Evolutionary conservation across 2,888 invertebrate species (phyloP).

Genomic region (Melieria omissa): DNA sequence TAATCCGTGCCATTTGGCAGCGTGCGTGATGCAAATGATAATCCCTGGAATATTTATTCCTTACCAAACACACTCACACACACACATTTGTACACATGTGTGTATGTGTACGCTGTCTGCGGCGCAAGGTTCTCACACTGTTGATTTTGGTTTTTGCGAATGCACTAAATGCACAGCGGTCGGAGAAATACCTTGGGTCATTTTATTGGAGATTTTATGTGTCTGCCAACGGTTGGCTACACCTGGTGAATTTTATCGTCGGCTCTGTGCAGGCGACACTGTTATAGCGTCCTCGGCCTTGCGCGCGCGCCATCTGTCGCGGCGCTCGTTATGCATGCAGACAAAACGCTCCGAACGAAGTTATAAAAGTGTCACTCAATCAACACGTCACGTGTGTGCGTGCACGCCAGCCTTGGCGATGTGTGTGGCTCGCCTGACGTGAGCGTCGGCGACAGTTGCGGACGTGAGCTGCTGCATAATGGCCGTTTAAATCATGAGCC

Average conservation of each 20-base stretch:
- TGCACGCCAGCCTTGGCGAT: neutral
- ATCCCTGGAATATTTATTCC: neutral
- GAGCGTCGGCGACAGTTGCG: neutral
- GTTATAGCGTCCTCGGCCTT: too few relatives aligned
- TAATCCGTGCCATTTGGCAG: slow-evolving; percentile 27
- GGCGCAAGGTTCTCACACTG: too few relatives aligned
- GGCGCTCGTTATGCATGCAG: slow-evolving; percentile 26
- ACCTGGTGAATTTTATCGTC: slow-evolving; percentile 25
- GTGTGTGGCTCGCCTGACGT: neutral
- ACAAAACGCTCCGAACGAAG: slow-evolving; percentile 16
- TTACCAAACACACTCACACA: neutral
- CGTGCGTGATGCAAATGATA: slow-evolving; percentile 30
- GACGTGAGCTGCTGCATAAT: neutral
- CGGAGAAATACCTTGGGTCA: neutral
- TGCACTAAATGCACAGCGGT: too few relatives aligned
- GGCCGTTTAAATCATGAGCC: slow-evolving; percentile 13
- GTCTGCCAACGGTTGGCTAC: slow-evolving; percentile 22
- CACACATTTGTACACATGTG: neutral
- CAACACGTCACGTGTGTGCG: slow-evolving; percentile 7
- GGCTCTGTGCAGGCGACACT: neutral
- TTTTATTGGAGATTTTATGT: slow-evolving; percentile 21
- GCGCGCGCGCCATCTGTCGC: too few relatives aligned
- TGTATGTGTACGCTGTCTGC: neutral
- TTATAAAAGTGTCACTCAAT: slow-evolving; percentile 31
- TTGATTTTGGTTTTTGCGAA: too few relatives aligned